Evolutionary conservation across 2,113 vertebrate species (phyloP).

Genomic region (Planiliza haematocheilus): DNA sequence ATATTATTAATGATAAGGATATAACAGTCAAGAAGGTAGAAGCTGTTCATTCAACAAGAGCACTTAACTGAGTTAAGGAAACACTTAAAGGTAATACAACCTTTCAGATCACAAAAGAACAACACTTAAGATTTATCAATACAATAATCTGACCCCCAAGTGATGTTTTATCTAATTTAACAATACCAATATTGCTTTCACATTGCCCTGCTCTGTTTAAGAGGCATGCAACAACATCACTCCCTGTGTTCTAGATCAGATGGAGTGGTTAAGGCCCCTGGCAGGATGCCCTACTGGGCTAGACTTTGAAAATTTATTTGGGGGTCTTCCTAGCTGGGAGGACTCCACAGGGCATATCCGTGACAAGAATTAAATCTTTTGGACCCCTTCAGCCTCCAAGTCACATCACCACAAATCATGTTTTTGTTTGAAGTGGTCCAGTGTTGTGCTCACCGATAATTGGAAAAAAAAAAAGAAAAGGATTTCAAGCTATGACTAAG

Average conservation of each 20-base stretch:
- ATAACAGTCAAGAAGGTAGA: no score
- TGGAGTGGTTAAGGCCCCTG: neutral
- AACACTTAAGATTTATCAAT: neutral
- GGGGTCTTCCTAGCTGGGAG: neutral
- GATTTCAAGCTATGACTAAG: no score
- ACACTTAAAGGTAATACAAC: neutral
- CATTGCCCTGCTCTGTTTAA: neutral
- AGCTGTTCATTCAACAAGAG: no score
- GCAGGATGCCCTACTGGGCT: constrained; percentile 9
- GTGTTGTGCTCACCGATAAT: neutral
- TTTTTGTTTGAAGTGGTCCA: neutral
- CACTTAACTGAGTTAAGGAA: neutral
- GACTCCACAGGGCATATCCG: neutral
- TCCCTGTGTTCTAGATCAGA: neutral
- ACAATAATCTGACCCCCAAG: neutral
- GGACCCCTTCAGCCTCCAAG: neutral
- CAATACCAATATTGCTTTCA: constrained; percentile 5
- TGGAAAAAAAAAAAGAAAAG: no score
- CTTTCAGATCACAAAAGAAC: neutral
- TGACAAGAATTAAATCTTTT: neutral
- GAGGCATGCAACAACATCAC: neutral
- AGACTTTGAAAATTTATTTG: neutral
- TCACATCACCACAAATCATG: neutral
- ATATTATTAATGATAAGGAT: no score
- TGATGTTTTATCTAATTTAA: constrained; percentile 4